Evolutionary conservation across 2,888 invertebrate genomes (phyloP), one percentile per base, ranked within the genome.

Genomic region (Kryphioiulus occultus): DNA sequence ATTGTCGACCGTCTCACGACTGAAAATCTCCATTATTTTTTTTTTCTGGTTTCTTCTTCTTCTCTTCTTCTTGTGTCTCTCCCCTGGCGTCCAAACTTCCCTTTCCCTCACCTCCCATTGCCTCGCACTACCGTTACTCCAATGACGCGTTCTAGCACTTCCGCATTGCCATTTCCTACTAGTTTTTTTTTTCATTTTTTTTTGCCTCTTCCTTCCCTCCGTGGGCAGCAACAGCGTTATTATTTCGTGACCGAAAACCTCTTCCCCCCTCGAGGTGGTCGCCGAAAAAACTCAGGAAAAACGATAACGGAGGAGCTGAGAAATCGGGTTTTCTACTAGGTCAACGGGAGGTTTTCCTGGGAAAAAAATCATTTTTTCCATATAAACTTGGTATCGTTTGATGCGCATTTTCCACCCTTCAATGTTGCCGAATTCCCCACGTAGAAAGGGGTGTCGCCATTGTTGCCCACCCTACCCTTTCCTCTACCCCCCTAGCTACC

Each of bases 81-180:
- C 22, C 59, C 19, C n/a, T 59, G 59, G 19, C 59, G 19, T 22
- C 59, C 59, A n/a, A n/a, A 22, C n/a, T 22, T 59, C 22, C 22
- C 59, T 22, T 22, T 59, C 59, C n/a, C 22, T 59, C n/a, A n/a
- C 1, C 59, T 59, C 59, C n/a, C 59, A n/a, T 9, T n/a, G 19
- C 59, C 59, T 12, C n/a, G 59, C 59, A 59, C 59, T 59, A 59
- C 59, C 59, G 59, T 59, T 59, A 59, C 59, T 59, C 59, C 59
- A 59, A 59, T 59, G 59, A 59, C 59, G 59, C 59, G 59, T 59
- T 39, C 39, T 39, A n/a, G 59, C 22, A 59, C 59, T 59, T 59
- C 59, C 59, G 59, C 59, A 59, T 59, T 59, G 59, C 59, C 59
- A 59, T 59, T 59, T 59, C 59, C 59, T 59, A 59, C 59, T 59